Evolutionary conservation across 2,797 vertebrate species (phyloP).

Genomic region (Danio choprae): DNA sequence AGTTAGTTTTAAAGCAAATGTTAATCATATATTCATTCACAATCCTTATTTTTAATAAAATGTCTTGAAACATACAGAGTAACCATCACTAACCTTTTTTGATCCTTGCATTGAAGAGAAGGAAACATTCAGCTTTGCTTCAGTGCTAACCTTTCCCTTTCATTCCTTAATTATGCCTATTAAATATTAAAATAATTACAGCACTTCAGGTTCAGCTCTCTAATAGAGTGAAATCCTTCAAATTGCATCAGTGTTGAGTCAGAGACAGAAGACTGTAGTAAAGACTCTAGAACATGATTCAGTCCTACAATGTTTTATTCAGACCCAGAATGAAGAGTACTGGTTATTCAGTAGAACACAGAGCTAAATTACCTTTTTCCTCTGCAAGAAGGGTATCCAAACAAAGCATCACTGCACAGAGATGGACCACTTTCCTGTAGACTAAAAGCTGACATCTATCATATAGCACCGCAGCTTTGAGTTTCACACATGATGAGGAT

Average conservation of each 20-base stretch:
- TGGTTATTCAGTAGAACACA: not conserved
- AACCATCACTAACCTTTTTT: not conserved
- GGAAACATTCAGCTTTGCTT: not conserved
- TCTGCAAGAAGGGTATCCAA: not conserved
- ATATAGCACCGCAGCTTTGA: not conserved
- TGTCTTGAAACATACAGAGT: not conserved
- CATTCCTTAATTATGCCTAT: not conserved
- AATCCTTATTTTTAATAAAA: too few relatives aligned
- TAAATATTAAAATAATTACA: not conserved
- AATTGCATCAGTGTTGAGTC: not conserved
- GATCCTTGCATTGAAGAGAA: not conserved
- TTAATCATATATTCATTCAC: too few relatives aligned
- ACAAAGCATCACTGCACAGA: not conserved
- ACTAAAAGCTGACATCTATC: slow-evolving; percentile 15
- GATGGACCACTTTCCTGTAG: not conserved
- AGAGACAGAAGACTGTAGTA: slow-evolving; percentile 10
- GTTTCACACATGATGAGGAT: not conserved
- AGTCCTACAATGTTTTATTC: not conserved
- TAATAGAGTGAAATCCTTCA: slow-evolving; percentile 2
- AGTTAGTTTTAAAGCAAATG: too few relatives aligned
- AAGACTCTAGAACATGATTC: not conserved
- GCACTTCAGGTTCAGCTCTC: not conserved
- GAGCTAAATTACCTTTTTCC: slow-evolving; percentile 16
- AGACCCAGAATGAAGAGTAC: slow-evolving; percentile 22
- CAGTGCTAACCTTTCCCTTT: not conserved